Evolutionary conservation across 2,797 vertebrate genomes (phyloP).

Genomic region (Triplophysa bombifrons): DNA sequence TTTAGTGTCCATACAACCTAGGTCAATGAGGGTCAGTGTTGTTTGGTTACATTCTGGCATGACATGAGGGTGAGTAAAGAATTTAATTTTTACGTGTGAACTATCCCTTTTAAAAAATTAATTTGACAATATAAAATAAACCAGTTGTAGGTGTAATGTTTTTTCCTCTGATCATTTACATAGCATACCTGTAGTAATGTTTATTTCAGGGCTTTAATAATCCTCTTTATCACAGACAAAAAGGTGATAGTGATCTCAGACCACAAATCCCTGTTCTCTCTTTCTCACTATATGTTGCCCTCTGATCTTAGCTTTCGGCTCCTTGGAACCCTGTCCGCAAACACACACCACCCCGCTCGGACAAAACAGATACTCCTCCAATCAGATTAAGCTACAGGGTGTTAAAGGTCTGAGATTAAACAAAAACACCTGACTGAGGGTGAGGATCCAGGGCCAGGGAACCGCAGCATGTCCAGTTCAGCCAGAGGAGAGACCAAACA

Average conservation of each 20-base stretch:
- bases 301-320: constrained; percentile 51
- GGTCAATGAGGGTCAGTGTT: too few relatives aligned
- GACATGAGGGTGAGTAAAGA: too few relatives aligned
- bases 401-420: constrained; percentile 69
- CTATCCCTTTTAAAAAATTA: neutral
- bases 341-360: constrained; percentile 54
- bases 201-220: constrained; percentile 25
- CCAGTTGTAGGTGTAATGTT: neutral
- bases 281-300: constrained; percentile 35
- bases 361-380: constrained; percentile 60
- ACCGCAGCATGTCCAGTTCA: constrained; percentile 61
- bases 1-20: too few relatives aligned
- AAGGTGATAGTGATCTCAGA: constrained; percentile 34
- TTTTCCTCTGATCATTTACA: constrained; percentile 1
- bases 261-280: constrained; percentile 42
- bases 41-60: too few relatives aligned
- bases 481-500: constrained; percentile 70
- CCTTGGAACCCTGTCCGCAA: constrained; percentile 55
- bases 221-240: constrained; percentile 21
- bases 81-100: neutral
- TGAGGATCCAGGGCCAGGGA: constrained; percentile 53
- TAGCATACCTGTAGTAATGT: neutral
- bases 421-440: constrained; percentile 66
- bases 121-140: neutral
- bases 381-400: constrained; percentile 66